These are phyloP conservation scores for Cynopterus brachyotis DNA, from an alignment of 2,113 vertebrate species.

Conservation along the genomic window DNA sequence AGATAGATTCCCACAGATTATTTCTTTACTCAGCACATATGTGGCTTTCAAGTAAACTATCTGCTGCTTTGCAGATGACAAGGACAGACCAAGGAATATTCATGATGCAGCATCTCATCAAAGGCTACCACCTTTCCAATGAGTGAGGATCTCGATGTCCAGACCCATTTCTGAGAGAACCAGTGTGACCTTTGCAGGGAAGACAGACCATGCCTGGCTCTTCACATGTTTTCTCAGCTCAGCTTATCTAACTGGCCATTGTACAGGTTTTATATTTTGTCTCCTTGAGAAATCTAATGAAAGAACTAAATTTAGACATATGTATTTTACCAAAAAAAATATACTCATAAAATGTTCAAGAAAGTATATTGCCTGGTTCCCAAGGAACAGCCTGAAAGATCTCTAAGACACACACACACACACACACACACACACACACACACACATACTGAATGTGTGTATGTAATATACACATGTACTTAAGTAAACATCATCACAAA, in stretches of 20 bases:
- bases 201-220: background rate
- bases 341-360: conserved; percentile 58
- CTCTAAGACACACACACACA: background rate
- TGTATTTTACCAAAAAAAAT: conserved; percentile 72
- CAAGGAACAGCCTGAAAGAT: conserved; percentile 24
- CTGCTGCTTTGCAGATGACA: conserved; percentile 70
- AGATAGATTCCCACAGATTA: background rate
- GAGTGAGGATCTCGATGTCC: conserved; percentile 67
- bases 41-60: conserved; percentile 66
- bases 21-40: conserved; percentile 10
- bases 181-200: background rate
- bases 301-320: conserved; percentile 71
- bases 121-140: conserved; percentile 49
- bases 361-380: conserved; percentile 56
- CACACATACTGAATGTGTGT: background rate
- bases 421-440: no score
- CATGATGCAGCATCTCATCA: conserved; percentile 64
- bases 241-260: conserved; percentile 51
- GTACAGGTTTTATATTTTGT: conserved; percentile 34
- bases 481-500: background rate
- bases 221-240: background rate
- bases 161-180: conserved; percentile 27
- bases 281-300: conserved; percentile 72
- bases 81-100: conserved; percentile 75
- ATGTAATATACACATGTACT: background rate